Evolutionary conservation across 2,888 invertebrate genomes (phyloP).

Genomic region (Nomada flava): DNA sequence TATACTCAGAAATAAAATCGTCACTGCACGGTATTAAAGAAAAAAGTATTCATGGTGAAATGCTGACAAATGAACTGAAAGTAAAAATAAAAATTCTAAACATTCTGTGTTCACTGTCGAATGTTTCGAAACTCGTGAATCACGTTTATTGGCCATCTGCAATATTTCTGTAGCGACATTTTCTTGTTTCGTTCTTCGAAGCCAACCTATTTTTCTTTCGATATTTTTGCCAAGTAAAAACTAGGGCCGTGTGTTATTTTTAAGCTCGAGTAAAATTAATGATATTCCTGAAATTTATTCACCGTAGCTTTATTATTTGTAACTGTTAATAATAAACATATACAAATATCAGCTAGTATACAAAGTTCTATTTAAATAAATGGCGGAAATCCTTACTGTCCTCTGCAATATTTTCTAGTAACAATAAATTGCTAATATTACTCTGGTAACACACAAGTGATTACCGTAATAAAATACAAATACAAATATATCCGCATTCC

Average conservation of each 20-base stretch:
- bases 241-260: not conserved
- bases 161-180: not conserved
- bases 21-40: not conserved
- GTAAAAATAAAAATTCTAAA: not conserved
- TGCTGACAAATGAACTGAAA: not conserved
- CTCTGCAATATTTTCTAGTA: not conserved
- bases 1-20: not conserved
- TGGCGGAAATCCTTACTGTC: not conserved
- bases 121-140: not conserved
- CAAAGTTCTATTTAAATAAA: not conserved
- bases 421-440: no score
- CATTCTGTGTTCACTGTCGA: not conserved
- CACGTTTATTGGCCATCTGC: not conserved
- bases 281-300: not conserved
- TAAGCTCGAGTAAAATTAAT: not conserved
- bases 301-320: not conserved
- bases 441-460: no score
- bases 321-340: not conserved
- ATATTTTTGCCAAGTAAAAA: not conserved
- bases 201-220: not conserved
- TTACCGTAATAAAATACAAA: no score
- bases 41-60: not conserved
- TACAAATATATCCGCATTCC: no score
- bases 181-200: not conserved
- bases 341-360: no score